Percentiles rank a stretch among this genome's conserved stretches.
These are phyloP conservation scores for Opisthograptis luteolata DNA, from an alignment of 2,888 invertebrate species.

Conservation along the genomic window DNA sequence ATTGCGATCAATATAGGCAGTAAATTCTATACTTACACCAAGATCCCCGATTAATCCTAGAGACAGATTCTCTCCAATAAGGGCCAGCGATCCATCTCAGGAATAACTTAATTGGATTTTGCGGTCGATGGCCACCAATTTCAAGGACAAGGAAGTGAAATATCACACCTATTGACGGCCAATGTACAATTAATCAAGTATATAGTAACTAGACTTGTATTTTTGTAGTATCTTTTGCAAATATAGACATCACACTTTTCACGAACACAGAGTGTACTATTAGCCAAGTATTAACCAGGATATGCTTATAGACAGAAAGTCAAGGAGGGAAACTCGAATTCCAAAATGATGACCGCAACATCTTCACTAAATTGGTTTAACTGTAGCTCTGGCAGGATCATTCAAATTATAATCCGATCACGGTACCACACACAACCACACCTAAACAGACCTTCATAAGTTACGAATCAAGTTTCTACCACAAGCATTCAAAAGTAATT, in stretches of 20 bases:
- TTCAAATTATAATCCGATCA: conserved; percentile 4
- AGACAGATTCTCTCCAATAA: conserved; percentile 65
- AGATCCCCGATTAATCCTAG: conserved; percentile 54
- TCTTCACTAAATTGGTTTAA: background rate
- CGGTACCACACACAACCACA: background rate
- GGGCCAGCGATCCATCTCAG: conserved; percentile 62
- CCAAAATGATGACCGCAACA: too few species aligned
- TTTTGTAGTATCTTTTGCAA: too few species aligned
- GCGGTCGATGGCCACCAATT: conserved; percentile 45
- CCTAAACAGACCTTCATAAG: conserved; percentile 30
- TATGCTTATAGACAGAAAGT: too few species aligned
- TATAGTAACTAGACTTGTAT: too few species aligned
- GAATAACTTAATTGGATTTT: conserved; percentile 67
- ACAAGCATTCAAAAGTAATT: conserved; percentile 28
- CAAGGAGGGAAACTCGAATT: too few species aligned
- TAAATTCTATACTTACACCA: conserved; percentile 45
- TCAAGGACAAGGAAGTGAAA: conserved; percentile 30
- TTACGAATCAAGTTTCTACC: conserved; percentile 25
- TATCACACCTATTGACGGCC: conserved; percentile 10
- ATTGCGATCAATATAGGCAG: conserved; percentile 26
- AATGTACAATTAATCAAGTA: background rate
- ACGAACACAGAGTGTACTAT: too few species aligned
- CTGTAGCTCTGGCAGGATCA: background rate
- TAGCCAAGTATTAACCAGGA: too few species aligned
- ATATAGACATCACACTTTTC: too few species aligned